Evolutionary conservation across 2,113 vertebrate genomes (phyloP), one percentile per base, ranked within the genome.

Genomic region (Cepphus grylle): DNA sequence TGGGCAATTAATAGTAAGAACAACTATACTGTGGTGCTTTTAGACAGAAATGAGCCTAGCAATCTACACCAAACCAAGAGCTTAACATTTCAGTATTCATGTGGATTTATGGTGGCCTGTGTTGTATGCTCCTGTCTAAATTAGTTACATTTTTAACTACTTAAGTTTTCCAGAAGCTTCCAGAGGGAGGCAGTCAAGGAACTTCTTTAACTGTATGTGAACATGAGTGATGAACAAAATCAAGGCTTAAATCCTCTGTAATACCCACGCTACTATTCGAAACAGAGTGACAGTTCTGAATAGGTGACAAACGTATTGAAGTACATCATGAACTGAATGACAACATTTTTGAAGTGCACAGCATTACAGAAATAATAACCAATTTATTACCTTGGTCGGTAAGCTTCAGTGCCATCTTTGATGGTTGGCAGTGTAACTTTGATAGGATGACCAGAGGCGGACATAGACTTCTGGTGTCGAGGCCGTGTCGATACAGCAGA

Each of bases 391-490:
- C 99, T 99, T 91, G 99, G 98, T 86, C 99, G 98, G 74, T 99
- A 99, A 53, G 96, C 97, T 97, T 99, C 99, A 13, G 99, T 98
- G 96, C 99, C 98, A 91, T 99, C 99, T 74, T 99, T 99, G 63
- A 99, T 99, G 95, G 99, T 99, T 82, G 99, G 99, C 97, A 99
- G 98, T 82, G 99, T 99, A 89, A 99, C 98, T 98, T 99, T 99
- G 62, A 99, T 98, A 20, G 99, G 99, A 78, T 99, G 99, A 58
- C 99, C 99, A n/a, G 99, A 99, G 38, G 99, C 98, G 4, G 99
- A 99, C 99, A 99, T 99, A 58, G 99, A 99, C 97, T 99, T 99
- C 72, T 99, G 99, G 96, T 99, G 99, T 29, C 99, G 99, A n/a
- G 99, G 99, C 47, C 99, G 98, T 2, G 99, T 97, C 6, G 99